These are phyloP conservation scores for Marmota monax DNA, from an alignment of 2,113 vertebrate species.

Conservation along the genomic window DNA sequence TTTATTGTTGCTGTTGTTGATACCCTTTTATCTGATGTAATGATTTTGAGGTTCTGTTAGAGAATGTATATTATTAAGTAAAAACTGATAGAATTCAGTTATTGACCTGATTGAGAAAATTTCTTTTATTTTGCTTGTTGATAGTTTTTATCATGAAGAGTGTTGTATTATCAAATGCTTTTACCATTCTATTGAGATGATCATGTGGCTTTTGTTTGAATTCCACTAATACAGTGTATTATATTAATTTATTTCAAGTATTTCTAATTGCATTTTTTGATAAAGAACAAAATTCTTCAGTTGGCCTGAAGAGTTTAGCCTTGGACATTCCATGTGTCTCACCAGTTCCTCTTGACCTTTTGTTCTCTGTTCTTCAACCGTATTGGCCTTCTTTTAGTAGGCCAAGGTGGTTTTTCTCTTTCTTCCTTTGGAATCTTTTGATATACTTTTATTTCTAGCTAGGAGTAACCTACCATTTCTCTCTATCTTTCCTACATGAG, in stretches of 20 bases:
- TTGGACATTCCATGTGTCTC: not conserved
- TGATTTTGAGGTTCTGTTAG: no score
- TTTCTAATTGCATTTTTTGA: not conserved
- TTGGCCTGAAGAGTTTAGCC: not conserved
- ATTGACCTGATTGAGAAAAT: not conserved
- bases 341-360: not conserved
- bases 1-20: not conserved
- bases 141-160: not conserved
- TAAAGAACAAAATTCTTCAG: not conserved
- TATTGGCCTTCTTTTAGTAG: not conserved
- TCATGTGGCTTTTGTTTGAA: not conserved
- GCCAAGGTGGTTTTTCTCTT: not conserved
- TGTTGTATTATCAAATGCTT: not conserved
- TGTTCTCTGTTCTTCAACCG: not conserved
- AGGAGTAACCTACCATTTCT: not conserved
- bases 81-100: no score
- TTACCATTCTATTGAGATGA: not conserved
- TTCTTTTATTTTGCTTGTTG: not conserved
- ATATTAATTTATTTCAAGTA: not conserved
- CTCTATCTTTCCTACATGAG: not conserved
- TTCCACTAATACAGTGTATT: not conserved
- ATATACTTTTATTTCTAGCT: not conserved
- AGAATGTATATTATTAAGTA: no score
- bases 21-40: not conserved
- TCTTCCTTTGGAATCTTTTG: not conserved